Conservation (phyloP, 2,113 vertebrate genomes). For the Philantomba maxwellii region DNA sequence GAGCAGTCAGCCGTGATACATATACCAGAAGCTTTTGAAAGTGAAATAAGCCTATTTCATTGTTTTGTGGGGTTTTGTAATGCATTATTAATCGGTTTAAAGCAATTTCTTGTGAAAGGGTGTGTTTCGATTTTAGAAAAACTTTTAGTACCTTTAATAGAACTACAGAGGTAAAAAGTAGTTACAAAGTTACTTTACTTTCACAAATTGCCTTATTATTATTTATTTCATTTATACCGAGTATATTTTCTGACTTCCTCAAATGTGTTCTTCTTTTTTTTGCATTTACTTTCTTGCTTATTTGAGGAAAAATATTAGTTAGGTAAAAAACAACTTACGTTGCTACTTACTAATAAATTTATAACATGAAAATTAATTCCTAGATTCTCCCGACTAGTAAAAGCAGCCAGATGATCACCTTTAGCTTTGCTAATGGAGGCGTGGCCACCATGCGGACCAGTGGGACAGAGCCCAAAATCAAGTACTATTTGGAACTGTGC, state of each 20-base stretch:
- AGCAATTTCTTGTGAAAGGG: neutral
- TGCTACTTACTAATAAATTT: neutral
- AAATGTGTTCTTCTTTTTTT: neutral
- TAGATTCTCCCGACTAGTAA: constrained; percentile 93
- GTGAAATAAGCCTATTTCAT: neutral
- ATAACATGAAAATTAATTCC: neutral
- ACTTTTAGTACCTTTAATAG: neutral
- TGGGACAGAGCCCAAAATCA: constrained; percentile 97
- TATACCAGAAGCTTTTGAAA: neutral
- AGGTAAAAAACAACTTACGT: neutral
- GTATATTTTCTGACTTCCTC: neutral
- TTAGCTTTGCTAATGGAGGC: constrained; percentile 93
- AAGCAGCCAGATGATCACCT: constrained; percentile 98
- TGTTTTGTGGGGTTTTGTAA: neutral
- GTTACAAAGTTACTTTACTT: neutral
- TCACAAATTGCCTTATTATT: neutral
- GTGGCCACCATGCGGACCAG: constrained; percentile 97
- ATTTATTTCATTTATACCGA: neutral
- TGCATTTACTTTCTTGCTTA: neutral
- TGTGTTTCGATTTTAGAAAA: neutral
- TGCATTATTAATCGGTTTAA: neutral
- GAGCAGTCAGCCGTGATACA: neutral
- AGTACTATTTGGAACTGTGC: constrained; percentile 96
- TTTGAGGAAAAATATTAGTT: neutral
- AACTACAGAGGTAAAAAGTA: neutral